These are phyloP conservation scores for Erebia aethiops DNA, from an alignment of 2,888 invertebrate genomes.

Conservation along the genomic window DNA sequence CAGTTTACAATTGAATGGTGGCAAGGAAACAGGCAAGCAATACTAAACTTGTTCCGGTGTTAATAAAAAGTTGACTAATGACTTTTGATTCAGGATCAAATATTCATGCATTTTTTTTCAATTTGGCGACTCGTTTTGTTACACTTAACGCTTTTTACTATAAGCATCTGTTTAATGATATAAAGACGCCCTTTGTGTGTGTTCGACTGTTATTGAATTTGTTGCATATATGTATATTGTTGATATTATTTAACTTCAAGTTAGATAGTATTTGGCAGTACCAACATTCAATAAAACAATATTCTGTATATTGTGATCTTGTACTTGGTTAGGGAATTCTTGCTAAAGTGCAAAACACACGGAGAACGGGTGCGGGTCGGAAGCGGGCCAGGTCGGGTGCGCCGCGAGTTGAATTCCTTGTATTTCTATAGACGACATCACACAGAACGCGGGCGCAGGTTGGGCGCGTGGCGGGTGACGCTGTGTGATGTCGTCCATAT, in stretches of 20 bases:
- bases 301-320: no score
- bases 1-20: slow-evolving; percentile 44
- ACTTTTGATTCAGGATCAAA: slow-evolving; percentile 79
- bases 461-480: no score
- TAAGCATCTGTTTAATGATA: slow-evolving; percentile 76
- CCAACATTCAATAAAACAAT: background rate
- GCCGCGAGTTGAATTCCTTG: no score
- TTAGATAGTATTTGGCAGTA: slow-evolving; percentile 22
- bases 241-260: background rate
- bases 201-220: slow-evolving; percentile 44
- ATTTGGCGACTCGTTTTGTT: slow-evolving; percentile 70
- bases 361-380: no score
- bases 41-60: slow-evolving; percentile 31
- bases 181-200: slow-evolving; percentile 59
- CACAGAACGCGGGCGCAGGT: no score
- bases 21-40: background rate
- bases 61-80: slow-evolving; percentile 80
- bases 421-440: no score
- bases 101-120: slow-evolving; percentile 76
- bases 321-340: no score
- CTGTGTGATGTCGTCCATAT: no score
- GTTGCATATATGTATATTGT: slow-evolving; percentile 13
- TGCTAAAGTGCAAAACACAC: no score
- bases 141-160: slow-evolving; percentile 77
- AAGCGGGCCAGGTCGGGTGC: no score